These are phyloP conservation scores for Meteorus colon DNA, from an alignment of 2,888 invertebrate species.

Conservation along the genomic window DNA sequence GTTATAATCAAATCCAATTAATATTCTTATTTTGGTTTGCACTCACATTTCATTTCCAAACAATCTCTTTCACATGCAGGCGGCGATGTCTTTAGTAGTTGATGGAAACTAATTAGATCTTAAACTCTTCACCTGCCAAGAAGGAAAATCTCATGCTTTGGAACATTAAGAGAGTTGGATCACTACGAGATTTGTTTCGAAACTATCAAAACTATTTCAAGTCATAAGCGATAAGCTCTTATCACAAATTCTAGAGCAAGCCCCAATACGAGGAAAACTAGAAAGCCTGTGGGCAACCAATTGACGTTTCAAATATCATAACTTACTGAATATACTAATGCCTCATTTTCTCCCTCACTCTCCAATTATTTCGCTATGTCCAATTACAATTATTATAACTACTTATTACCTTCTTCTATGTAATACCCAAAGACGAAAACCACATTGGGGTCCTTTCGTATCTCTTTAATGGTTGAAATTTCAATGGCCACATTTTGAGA, in stretches of 20 bases:
- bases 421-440: neutral
- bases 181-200: neutral
- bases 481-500: slow-evolving; percentile 23
- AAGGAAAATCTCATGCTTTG: neutral
- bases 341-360: neutral
- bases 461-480: slow-evolving; percentile 22
- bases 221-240: slow-evolving; percentile 38
- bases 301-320: slow-evolving; percentile 41
- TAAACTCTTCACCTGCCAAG: slow-evolving; percentile 10
- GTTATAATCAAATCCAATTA: neutral
- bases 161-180: slow-evolving; percentile 4
- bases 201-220: slow-evolving; percentile 37
- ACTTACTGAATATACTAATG: slow-evolving; percentile 15
- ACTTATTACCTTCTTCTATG: neutral
- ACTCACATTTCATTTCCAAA: neutral
- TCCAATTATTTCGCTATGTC: slow-evolving; percentile 24
- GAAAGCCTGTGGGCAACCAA: slow-evolving; percentile 26
- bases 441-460: neutral
- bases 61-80: neutral
- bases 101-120: slow-evolving; percentile 17
- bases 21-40: neutral
- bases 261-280: neutral
- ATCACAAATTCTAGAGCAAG: neutral
- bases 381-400: neutral
- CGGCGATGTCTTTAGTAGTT: neutral